phyloP scores from a whole-genome alignment of 2,113 vertebrate genomes.

The Papio anubis region DNA sequence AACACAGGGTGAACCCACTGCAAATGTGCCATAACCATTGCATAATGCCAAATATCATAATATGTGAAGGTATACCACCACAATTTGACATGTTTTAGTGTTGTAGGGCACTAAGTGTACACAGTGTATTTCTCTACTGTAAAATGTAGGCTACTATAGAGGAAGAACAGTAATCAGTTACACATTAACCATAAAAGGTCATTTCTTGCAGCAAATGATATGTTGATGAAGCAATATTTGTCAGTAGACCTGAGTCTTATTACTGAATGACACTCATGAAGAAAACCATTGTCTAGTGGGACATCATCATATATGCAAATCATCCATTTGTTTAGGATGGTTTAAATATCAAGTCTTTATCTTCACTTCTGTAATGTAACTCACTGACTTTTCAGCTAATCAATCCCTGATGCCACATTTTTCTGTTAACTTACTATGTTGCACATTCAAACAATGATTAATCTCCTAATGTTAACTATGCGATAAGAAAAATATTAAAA shows the following conservation, averaged over 20 bases:
- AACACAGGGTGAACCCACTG: background rate
- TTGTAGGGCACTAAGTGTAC: constrained; percentile 1
- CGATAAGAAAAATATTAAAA: constrained; percentile 45
- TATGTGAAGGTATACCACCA: background rate
- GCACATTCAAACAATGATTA: constrained; percentile 29
- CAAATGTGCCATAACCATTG: background rate
- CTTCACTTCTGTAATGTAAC: constrained; percentile 46
- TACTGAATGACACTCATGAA: background rate
- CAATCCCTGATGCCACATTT: constrained; percentile 12
- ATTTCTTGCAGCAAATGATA: constrained; percentile 54
- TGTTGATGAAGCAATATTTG: constrained; percentile 59
- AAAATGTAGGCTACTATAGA: constrained; percentile 44
- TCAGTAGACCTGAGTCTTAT: background rate
- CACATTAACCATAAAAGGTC: constrained; percentile 60
- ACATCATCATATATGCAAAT: background rate
- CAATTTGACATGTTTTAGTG: background rate
- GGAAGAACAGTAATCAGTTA: constrained; percentile 60
- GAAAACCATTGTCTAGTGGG: background rate
- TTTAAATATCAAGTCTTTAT: constrained; percentile 55
- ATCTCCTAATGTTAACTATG: constrained; percentile 4
- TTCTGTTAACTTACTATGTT: background rate
- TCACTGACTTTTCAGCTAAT: constrained; percentile 49
- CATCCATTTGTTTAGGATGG: constrained; percentile 28
- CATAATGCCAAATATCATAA: background rate
- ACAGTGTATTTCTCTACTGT: constrained; percentile 42